phyloP scores from a whole-genome alignment of 2,797 vertebrate species.

The Melopsittacus undulatus region DNA sequence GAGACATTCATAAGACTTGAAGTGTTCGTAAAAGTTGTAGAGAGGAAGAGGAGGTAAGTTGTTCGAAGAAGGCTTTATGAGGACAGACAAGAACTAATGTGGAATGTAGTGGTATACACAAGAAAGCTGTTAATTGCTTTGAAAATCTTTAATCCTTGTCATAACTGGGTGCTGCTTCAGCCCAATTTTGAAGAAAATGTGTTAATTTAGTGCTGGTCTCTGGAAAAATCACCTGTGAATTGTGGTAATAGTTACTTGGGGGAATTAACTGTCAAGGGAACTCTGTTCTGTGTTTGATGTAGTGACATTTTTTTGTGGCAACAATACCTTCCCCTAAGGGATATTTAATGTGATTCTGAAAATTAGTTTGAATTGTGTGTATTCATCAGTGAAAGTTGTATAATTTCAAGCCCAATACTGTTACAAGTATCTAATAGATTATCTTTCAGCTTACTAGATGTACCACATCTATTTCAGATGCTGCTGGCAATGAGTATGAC shows the following conservation, averaged over 20 bases:
- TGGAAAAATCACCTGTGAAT: background rate
- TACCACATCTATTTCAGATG: constrained; percentile 76
- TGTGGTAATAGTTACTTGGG: background rate
- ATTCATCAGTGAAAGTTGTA: background rate
- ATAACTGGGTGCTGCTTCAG: background rate
- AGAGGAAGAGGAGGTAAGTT: background rate
- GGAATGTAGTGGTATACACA: background rate
- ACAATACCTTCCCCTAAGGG: background rate
- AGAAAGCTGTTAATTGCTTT: background rate
- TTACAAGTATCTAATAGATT: background rate
- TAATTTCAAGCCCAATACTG: background rate
- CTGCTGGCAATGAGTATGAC: constrained; percentile 90
- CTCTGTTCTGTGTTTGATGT: background rate
- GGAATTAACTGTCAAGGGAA: background rate
- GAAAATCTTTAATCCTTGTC: background rate
- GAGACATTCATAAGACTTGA: background rate
- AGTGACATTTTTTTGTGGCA: background rate
- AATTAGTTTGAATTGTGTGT: background rate
- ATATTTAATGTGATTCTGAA: background rate
- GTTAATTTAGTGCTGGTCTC: background rate
- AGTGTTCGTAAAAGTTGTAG: background rate
- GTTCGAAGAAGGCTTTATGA: background rate
- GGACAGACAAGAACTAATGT: background rate
- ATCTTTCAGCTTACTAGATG: background rate
- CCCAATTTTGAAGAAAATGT: background rate